phyloP scores from a whole-genome alignment of 2,888 invertebrate genomes.

The Serripes groenlandicus region DNA sequence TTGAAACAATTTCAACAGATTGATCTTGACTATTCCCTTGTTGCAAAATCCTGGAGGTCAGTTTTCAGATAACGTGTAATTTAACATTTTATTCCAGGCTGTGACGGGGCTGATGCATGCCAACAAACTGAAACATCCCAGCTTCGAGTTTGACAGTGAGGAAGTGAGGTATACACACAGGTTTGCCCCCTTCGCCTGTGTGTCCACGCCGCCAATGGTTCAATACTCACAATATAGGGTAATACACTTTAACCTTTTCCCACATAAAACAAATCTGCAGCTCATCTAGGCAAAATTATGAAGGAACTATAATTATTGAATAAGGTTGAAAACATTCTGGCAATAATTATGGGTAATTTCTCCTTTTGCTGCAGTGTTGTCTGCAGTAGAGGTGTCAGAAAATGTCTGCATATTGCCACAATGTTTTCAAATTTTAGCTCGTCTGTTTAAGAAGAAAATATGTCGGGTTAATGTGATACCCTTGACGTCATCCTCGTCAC shows the following conservation, averaged over 20 bases:
- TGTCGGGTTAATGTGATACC: no score
- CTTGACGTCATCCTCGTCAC: no score
- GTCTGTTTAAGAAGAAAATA: no score
- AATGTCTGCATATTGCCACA: no score
- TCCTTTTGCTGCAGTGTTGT: not conserved
- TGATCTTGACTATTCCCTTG: no score
- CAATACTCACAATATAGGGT: slow-evolving; percentile 90
- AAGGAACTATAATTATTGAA: not conserved
- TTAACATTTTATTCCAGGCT: no score
- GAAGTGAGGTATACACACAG: slow-evolving; percentile 97
- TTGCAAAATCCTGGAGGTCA: no score
- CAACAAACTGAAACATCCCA: slow-evolving; percentile 93
- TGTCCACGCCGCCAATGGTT: slow-evolving; percentile 96
- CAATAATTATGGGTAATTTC: no score
- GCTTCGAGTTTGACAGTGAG: slow-evolving; percentile 95
- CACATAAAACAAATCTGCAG: not conserved
- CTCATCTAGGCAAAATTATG: not conserved
- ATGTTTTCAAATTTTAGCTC: no score
- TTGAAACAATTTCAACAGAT: no score
- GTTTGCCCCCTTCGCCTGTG: slow-evolving; percentile 94
- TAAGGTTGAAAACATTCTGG: not conserved
- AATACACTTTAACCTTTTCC: slow-evolving; percentile 6
- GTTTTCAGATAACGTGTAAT: no score
- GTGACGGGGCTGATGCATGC: slow-evolving; percentile 95
- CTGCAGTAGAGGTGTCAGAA: no score